Base-by-base conservation (phyloP, 2,113 vertebrate genomes). In the Callocephalon fimbriatum region DNA sequence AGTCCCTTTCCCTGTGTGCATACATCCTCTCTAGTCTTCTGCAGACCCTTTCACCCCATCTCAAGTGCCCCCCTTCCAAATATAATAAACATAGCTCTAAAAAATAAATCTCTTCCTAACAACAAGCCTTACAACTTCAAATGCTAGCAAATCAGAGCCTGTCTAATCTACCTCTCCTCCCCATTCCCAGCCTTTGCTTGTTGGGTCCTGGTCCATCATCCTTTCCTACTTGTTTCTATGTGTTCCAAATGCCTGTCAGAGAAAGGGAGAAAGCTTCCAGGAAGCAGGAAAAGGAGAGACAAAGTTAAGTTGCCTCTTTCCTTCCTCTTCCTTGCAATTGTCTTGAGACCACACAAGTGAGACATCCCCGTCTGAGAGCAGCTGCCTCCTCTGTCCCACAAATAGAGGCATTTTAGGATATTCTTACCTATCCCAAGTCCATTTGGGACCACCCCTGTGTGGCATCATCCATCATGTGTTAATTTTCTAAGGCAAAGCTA, bases 41-140 rank as follows among this genome's bases (percentile, higher is more conserved):
- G 53, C 75, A 88, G 31, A 79, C 14, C 10, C 17, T 76, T 70
- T 76, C 31, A 50, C 6, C 9, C 23, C n/a, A 26, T 37, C 65
- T 63, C 2, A 1, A 88, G 23, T 40, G 32, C 4, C 7, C 2
- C 0, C 0, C 37, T 25, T 22, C 23, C 67, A 56, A 23, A 35
- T 35, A 44, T 18, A 72, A 38, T 13, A 77, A 73, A n/a, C 13
- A 29, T 18, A 79, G 32, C 12, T 89, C 68, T 32, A 50, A 63
- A 86, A 73, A 67, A 29, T 65, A 26, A 82, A 8, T 42, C 15
- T 44, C 27, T 88, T 90, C 37, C 37, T 72, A 67, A 54, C 22
- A 81, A 45, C 35, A 38, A 82, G 7, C 17, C 15, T 31, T 61
- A 35, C 13, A 76, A 37, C 5, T 88, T 73, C 31, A 56, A 75